A percentile compares a stretch with the other conserved stretches of the same genome.
phyloP scores from a whole-genome alignment of 2,888 invertebrate species.

The Lasioglossum figueresi region DNA sequence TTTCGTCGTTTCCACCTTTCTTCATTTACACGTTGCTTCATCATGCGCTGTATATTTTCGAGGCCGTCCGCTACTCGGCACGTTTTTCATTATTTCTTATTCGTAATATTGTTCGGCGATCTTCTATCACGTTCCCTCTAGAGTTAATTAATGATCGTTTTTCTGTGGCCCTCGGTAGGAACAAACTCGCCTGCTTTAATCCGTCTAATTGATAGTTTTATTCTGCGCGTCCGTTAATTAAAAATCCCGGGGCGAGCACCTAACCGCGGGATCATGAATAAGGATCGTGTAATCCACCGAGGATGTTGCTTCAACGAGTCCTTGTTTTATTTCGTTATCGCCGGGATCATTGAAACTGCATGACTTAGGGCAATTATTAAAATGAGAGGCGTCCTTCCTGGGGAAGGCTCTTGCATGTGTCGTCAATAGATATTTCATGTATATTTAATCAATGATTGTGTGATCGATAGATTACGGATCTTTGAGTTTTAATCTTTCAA shows the following conservation, averaged over 20 bases:
- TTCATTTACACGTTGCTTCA: constrained; percentile 8
- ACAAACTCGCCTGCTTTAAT: neutral
- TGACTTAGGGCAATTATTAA: constrained; percentile 4
- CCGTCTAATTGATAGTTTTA: neutral
- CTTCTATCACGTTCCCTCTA: neutral
- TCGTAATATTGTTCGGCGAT: neutral
- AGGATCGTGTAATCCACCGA: neutral
- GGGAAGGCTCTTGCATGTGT: neutral
- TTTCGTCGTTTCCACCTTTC: constrained; percentile 3
- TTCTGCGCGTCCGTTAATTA: neutral
- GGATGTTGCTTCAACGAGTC: constrained; percentile 3
- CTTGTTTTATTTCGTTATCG: neutral
- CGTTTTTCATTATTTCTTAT: neutral
- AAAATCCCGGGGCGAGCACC: neutral
- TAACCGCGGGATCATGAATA: neutral
- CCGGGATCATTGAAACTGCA: neutral
- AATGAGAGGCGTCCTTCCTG: neutral
- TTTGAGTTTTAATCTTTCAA: neutral
- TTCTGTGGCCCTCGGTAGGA: neutral
- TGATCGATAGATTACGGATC: no score
- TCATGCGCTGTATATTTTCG: constrained; percentile 32
- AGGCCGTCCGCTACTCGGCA: constrained; percentile 26
- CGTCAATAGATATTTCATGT: neutral
- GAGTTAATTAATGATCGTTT: neutral
- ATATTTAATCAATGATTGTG: no score